phyloP scores from a whole-genome alignment of 2,113 vertebrate species.

The Hassar affinis region DNA sequence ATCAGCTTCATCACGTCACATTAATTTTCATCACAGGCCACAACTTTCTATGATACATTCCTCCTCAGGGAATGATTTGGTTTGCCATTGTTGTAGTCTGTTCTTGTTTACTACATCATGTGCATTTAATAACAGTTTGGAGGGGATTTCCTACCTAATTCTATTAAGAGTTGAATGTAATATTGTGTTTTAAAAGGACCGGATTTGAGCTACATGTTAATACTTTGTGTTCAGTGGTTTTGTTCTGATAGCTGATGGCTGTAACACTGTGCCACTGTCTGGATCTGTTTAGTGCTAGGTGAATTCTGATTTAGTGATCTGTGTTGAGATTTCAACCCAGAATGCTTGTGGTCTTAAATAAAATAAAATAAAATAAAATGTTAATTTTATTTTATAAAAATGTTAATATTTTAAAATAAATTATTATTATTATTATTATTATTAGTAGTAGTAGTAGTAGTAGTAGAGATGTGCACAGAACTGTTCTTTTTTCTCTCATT shows the following conservation, averaged over 20 bases:
- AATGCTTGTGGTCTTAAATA: not conserved
- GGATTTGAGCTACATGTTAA: not conserved
- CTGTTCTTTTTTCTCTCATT: not conserved
- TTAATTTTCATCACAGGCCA: conserved; percentile 5
- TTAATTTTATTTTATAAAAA: too few relatives aligned
- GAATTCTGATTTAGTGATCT: not conserved
- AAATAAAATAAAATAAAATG: too few relatives aligned
- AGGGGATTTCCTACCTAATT: not conserved
- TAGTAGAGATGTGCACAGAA: not conserved
- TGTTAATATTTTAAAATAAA: too few relatives aligned
- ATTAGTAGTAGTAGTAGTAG: too few relatives aligned
- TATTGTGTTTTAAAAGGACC: not conserved
- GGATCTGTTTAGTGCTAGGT: not conserved
- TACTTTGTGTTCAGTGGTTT: not conserved
- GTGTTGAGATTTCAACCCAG: not conserved
- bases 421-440: too few relatives aligned
- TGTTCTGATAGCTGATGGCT: not conserved
- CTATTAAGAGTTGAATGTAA: not conserved
- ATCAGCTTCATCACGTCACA: not conserved
- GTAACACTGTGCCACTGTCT: not conserved
- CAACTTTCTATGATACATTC: not conserved
- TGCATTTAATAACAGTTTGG: not conserved
- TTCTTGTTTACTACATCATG: conserved; percentile 16
- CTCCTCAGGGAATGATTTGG: not conserved
- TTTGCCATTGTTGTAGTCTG: not conserved